Evolutionary conservation across 2,797 vertebrate genomes (phyloP), one percentile per base, ranked within the genome.

Genomic region (Bovichtus diacanthus): DNA sequence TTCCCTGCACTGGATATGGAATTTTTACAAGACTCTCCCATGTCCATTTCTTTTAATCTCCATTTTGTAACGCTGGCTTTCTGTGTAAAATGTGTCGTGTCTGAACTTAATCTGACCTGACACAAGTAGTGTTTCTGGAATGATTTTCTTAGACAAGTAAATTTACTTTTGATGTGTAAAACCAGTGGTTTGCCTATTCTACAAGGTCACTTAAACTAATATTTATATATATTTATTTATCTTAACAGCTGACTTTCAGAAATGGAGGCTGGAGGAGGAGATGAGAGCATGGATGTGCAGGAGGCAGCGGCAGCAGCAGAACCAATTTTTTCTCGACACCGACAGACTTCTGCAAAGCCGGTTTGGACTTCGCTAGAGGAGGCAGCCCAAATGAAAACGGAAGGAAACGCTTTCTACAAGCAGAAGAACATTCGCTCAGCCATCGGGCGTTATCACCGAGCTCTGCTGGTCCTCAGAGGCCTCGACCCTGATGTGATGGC

Each of bases 391-490:
- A 93, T 96, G 84, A 98, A 98, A 90, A 93, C 90, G 0, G 94
- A 96, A 74, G 97, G 97, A 10, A 98, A 98, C 31, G 53, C 83
- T 4, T 94, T 95, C 62, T 98, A 97, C 85, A 88, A 92, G 53
- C 95, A 96, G 49, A 96, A 94, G 60, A 95, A 94, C 36, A 86
- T 97, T 64, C 94, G 96, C 4, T 93, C 95, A 3, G 97, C 96
- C 19, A 96, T 97, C 3, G 95, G 96, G 3, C 91, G 94, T 10
- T 98, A 98, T 82, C 97, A 98, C 78, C 95, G 95, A 0, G 95
- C 96, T 19, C 91, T 98, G 84, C 91, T 98, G 44, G 85, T 97
- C 78, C 95, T 98, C 10, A 93, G 96, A 49, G 88, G 95, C 47
- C 87, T 98, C 63, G 96, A 97, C 77, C 90, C 96, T 0, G 92